Evolutionary conservation across 2,888 invertebrate genomes (phyloP).

Genomic region (Drosophila hamatofila): DNA sequence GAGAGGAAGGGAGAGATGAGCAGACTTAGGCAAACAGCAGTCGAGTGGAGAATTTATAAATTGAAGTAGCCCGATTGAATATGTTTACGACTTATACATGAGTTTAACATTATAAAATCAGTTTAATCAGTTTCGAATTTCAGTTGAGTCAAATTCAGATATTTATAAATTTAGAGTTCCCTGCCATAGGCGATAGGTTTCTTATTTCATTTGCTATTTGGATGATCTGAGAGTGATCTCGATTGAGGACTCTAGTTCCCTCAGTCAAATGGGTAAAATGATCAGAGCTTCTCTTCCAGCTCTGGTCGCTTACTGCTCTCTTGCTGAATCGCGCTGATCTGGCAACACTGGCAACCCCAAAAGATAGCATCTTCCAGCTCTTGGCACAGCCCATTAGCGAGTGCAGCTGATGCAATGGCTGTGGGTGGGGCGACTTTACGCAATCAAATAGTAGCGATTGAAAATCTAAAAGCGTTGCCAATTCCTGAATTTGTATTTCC

Average conservation of each 20-base stretch:
- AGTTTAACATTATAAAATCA: not conserved
- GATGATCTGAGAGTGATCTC: no score
- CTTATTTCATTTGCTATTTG: not conserved
- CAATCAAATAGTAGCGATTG: conserved; percentile 45
- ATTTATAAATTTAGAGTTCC: conserved; percentile 56
- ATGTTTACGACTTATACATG: not conserved
- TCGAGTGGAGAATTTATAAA: not conserved
- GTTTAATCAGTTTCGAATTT: not conserved
- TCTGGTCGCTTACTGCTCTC: no score
- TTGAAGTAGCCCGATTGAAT: not conserved
- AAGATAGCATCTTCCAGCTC: no score
- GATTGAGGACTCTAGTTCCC: no score
- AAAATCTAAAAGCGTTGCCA: conserved; percentile 76
- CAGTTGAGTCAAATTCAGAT: not conserved
- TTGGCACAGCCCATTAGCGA: conserved; percentile 54
- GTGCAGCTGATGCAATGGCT: conserved; percentile 54
- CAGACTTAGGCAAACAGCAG: not conserved
- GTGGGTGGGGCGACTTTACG: conserved; percentile 27
- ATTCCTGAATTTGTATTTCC: conserved; percentile 68
- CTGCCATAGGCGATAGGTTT: conserved; percentile 1
- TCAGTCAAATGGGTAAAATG: no score
- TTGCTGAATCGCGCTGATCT: no score
- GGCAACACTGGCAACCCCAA: conserved; percentile 18
- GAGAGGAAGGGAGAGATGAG: not conserved
- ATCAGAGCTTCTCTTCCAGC: no score